phyloP scores from a whole-genome alignment of 2,113 vertebrate species.

The Varanus komodoensis region DNA sequence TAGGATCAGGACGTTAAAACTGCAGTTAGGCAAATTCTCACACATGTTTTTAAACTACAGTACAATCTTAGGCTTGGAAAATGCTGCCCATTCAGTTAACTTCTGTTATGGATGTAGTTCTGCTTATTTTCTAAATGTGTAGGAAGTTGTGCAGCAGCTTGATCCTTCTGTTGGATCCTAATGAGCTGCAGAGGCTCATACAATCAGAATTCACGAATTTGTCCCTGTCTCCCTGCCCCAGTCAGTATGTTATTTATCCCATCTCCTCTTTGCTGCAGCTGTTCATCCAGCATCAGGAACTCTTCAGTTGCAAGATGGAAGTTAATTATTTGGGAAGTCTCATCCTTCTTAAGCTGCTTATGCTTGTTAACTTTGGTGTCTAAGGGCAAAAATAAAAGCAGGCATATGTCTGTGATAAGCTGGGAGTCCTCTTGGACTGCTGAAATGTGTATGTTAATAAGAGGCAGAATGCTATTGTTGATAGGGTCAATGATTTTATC shows the following conservation, averaged over 20 bases:
- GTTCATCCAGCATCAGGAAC: neutral
- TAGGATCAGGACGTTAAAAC: neutral
- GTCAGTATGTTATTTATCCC: neutral
- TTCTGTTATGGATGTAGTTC: neutral
- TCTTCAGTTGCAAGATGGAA: neutral
- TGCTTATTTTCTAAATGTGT: neutral
- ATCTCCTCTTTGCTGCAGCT: neutral
- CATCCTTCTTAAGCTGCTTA: slow-evolving; percentile 17
- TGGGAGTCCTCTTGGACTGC: neutral
- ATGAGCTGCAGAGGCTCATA: neutral
- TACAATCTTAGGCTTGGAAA: neutral
- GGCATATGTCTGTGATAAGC: neutral
- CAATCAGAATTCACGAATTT: neutral
- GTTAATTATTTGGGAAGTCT: slow-evolving; percentile 22
- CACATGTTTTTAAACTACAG: neutral
- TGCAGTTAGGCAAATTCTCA: neutral
- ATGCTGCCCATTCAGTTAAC: neutral
- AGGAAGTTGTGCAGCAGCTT: neutral
- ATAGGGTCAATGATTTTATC: slow-evolving; percentile 9
- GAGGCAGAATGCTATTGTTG: neutral
- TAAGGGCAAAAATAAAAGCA: slow-evolving; percentile 7
- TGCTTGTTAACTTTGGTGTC: neutral
- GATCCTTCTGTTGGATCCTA: neutral
- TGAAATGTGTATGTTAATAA: neutral
- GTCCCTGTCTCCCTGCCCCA: neutral